Evolutionary conservation across 2,888 invertebrate genomes (phyloP).

Genomic region (Habroteleia sp.): DNA sequence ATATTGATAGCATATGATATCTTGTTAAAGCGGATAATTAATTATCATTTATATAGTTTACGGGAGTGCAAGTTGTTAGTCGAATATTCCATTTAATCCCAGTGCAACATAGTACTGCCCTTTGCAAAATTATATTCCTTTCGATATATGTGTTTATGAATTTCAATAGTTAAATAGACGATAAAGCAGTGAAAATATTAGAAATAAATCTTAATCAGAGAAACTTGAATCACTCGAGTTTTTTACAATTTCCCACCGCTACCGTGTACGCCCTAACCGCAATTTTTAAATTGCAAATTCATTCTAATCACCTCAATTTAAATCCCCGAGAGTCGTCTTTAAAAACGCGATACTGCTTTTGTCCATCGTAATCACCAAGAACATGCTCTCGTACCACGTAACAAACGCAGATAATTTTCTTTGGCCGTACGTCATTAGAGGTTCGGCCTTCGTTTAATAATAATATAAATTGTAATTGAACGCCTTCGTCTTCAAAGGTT

Average conservation of each 20-base stretch:
- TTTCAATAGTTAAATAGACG: too few species aligned
- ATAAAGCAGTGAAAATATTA: too few species aligned
- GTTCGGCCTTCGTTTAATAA: constrained; percentile 19
- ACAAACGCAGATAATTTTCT: constrained; percentile 35
- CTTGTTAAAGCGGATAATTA: too few species aligned
- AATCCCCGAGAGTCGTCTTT: constrained; percentile 6
- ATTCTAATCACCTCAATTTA: constrained; percentile 16
- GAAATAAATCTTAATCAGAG: too few species aligned
- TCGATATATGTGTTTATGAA: too few species aligned
- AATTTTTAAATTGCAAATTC: constrained; percentile 19
- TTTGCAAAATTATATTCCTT: too few species aligned
- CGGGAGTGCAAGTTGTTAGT: too few species aligned
- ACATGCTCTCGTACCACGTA: not conserved
- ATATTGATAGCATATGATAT: too few species aligned
- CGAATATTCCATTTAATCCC: too few species aligned
- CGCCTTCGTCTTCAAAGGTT: constrained; percentile 20
- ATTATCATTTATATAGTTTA: too few species aligned
- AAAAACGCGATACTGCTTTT: constrained; percentile 3
- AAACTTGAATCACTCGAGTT: not conserved
- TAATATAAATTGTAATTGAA: constrained; percentile 37
- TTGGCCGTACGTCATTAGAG: constrained; percentile 30
- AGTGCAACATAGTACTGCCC: too few species aligned
- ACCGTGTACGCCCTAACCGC: not conserved
- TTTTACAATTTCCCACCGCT: not conserved
- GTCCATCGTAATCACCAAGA: constrained; percentile 3